A percentile compares a stretch with the other conserved stretches of the same genome.
Conservation (phyloP, 2,113 vertebrate species). For the Tapirus terrestris region DNA sequence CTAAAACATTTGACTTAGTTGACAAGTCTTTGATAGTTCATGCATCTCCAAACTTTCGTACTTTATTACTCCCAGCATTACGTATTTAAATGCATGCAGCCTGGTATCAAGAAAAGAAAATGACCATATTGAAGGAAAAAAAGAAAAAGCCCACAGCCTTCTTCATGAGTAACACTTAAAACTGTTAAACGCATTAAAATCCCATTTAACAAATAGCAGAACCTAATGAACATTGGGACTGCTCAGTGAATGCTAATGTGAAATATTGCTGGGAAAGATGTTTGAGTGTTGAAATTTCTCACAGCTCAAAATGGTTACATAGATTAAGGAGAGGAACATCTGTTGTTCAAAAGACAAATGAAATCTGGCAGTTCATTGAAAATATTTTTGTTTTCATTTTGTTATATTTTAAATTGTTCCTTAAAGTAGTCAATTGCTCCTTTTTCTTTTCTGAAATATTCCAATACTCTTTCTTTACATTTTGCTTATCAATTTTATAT, state of each 20-base stretch:
- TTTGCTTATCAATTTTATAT: neutral
- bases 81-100: conserved; percentile 84
- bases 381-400: conserved; percentile 55
- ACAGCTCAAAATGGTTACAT: conserved; percentile 77
- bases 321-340: conserved; percentile 72
- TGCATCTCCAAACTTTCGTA: conserved; percentile 75
- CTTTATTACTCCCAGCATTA: conserved; percentile 80
- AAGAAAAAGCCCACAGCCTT: conserved; percentile 73
- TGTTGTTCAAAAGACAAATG: conserved; percentile 79
- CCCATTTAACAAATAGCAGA: conserved; percentile 87
- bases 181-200: conserved; percentile 89
- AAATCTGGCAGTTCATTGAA: conserved; percentile 59
- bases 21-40: conserved; percentile 76
- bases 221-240: conserved; percentile 85
- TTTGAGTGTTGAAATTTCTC: conserved; percentile 78
- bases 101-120: conserved; percentile 81
- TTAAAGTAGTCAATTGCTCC: neutral
- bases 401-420: conserved; percentile 61
- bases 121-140: conserved; percentile 71
- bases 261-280: conserved; percentile 79
- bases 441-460: conserved; percentile 32
- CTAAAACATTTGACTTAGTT: conserved; percentile 82
- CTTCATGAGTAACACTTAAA: conserved; percentile 84
- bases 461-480: neutral
- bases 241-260: conserved; percentile 85